phyloP scores from a whole-genome alignment of 2,888 invertebrate genomes.

The Crepidodera aurea region DNA sequence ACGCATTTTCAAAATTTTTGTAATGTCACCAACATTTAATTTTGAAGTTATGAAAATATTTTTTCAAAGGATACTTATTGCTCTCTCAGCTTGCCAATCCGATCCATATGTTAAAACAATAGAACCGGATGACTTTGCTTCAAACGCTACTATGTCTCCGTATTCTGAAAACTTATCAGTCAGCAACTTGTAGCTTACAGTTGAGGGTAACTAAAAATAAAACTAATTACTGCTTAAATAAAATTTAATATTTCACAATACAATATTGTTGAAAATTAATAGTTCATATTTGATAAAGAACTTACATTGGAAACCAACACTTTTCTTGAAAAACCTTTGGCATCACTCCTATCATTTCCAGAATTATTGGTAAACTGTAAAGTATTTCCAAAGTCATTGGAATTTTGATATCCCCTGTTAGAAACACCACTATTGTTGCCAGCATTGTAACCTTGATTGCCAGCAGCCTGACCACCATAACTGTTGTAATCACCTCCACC shows the following conservation, averaged over 20 bases:
- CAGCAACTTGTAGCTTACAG: slow-evolving; percentile 92
- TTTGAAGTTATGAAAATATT: background rate
- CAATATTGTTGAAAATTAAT: no score
- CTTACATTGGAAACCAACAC: slow-evolving; percentile 34
- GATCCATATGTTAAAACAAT: slow-evolving; percentile 89
- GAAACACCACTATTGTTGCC: background rate
- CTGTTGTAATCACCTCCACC: slow-evolving; percentile 20
- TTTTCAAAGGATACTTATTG: slow-evolving; percentile 66
- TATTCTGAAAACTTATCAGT: slow-evolving; percentile 92
- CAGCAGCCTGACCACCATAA: background rate
- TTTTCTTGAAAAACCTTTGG: slow-evolving; percentile 36
- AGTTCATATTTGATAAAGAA: slow-evolving; percentile 21
- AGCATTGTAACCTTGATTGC: background rate
- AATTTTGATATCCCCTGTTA: slow-evolving; percentile 24
- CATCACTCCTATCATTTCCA: slow-evolving; percentile 1
- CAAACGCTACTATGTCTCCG: slow-evolving; percentile 94
- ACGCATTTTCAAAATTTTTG: background rate
- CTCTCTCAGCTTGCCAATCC: slow-evolving; percentile 90
- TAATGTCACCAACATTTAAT: background rate
- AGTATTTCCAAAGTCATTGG: slow-evolving; percentile 25
- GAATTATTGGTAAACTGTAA: slow-evolving; percentile 36
- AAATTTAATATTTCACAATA: no score
- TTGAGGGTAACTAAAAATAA: slow-evolving; percentile 79
- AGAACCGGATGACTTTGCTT: slow-evolving; percentile 88
- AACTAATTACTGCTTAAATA: no score